A percentile compares a stretch with the other conserved stretches of the same genome.
phyloP scores from a whole-genome alignment of 2,888 invertebrate species.

The Steinernema hermaphroditum region DNA sequence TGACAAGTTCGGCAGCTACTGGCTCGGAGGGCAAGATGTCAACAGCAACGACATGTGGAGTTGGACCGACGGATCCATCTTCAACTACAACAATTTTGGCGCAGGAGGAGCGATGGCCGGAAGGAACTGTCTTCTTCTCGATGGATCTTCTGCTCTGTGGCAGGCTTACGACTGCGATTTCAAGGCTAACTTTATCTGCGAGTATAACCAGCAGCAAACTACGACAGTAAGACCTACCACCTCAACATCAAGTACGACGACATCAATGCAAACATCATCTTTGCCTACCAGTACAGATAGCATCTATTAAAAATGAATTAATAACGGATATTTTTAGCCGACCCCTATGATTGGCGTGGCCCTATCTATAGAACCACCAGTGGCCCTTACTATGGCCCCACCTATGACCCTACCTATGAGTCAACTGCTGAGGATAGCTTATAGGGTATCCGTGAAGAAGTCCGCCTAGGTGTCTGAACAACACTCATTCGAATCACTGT shows the following conservation, averaged over 20 bases:
- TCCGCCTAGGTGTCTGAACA: too few relatives aligned
- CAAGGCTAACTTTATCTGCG: background rate
- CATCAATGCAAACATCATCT: background rate
- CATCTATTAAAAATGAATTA: too few relatives aligned
- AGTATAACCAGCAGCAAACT: too few relatives aligned
- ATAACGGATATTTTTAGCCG: too few relatives aligned
- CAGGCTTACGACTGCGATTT: background rate
- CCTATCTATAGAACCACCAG: too few relatives aligned
- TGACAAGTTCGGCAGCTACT: background rate
- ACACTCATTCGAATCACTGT: too few relatives aligned
- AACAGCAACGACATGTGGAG: background rate
- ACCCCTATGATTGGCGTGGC: too few relatives aligned
- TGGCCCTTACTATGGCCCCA: too few relatives aligned
- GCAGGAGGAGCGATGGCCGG: background rate
- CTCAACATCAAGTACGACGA: background rate
- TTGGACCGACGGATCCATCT: conserved; percentile 20
- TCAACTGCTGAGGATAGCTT: too few relatives aligned
- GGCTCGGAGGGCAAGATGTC: background rate
- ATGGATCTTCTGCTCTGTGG: background rate
- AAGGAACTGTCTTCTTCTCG: background rate
- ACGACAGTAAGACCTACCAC: background rate
- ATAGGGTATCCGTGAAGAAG: too few relatives aligned
- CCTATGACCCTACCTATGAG: too few relatives aligned
- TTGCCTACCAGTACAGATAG: too few relatives aligned
- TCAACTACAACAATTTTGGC: background rate